Evolutionary conservation across 2,113 vertebrate species (phyloP).

Genomic region (Aythya baeri): DNA sequence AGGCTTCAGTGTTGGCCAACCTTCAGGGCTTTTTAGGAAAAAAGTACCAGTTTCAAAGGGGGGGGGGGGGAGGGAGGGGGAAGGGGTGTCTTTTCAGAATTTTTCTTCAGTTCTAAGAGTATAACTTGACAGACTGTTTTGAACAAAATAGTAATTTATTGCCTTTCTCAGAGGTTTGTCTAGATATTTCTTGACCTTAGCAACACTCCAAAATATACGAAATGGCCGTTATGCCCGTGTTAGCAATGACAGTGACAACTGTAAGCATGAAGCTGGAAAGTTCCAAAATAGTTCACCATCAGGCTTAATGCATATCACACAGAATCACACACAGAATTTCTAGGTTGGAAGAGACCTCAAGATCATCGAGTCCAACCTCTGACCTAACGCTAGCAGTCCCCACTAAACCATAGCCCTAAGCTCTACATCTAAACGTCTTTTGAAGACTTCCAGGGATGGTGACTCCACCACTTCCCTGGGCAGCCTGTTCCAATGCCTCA

Average conservation of each 20-base stretch:
- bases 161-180: background rate
- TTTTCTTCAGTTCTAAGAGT: background rate
- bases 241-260: background rate
- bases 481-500: no score
- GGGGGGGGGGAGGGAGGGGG: background rate
- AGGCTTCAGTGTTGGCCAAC: background rate
- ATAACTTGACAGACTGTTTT: background rate
- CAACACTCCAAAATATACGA: background rate
- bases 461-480: no score
- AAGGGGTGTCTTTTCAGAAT: background rate
- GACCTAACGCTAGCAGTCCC: no score
- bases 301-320: background rate
- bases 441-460: no score
- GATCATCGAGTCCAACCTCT: no score
- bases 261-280: background rate
- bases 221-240: background rate
- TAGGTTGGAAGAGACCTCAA: no score
- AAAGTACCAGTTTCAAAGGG: background rate
- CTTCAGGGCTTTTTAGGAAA: background rate
- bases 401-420: no score
- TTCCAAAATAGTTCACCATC: background rate
- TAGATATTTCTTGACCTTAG: constrained; percentile 12
- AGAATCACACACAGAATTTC: no score
- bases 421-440: no score
- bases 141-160: constrained; percentile 1